phyloP scores from a whole-genome alignment of 2,113 vertebrate species.

The Colinus virginianus region DNA sequence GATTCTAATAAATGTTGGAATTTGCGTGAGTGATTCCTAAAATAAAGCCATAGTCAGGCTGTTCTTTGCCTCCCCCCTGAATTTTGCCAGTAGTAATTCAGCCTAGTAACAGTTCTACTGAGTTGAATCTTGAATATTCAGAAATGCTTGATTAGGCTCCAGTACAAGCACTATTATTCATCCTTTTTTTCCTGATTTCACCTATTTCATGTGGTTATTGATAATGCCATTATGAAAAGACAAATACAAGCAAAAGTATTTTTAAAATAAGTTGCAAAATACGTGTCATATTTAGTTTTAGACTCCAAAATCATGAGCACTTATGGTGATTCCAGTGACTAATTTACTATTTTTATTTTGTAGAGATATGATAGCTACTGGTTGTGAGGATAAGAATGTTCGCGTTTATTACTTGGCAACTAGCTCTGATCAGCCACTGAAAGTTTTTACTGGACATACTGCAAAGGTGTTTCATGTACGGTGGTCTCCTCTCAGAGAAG shows the following conservation, averaged over 20 bases:
- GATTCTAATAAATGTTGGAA: neutral
- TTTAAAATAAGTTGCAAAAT: neutral
- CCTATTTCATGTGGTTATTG: neutral
- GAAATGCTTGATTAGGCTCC: neutral
- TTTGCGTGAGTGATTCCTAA: neutral
- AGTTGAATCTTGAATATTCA: neutral
- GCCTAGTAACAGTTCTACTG: neutral
- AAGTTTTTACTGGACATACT: constrained; percentile 92
- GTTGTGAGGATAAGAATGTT: constrained; percentile 96
- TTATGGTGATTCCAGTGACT: neutral
- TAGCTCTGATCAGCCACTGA: constrained; percentile 94
- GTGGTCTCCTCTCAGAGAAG: constrained; percentile 96
- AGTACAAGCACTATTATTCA: neutral
- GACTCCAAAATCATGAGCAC: neutral
- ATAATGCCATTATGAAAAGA: neutral
- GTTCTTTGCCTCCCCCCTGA: neutral
- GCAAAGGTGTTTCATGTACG: constrained; percentile 97
- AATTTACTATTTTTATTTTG: neutral
- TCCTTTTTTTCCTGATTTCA: neutral
- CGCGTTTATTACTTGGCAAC: constrained; percentile 97
- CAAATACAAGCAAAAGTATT: neutral
- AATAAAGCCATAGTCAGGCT: neutral
- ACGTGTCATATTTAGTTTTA: neutral
- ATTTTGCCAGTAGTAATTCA: neutral
- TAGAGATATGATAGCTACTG: constrained; percentile 98